Evolutionary conservation across 2,113 vertebrate species (phyloP).

Genomic region (zebrafish (Danio rerio)): DNA sequence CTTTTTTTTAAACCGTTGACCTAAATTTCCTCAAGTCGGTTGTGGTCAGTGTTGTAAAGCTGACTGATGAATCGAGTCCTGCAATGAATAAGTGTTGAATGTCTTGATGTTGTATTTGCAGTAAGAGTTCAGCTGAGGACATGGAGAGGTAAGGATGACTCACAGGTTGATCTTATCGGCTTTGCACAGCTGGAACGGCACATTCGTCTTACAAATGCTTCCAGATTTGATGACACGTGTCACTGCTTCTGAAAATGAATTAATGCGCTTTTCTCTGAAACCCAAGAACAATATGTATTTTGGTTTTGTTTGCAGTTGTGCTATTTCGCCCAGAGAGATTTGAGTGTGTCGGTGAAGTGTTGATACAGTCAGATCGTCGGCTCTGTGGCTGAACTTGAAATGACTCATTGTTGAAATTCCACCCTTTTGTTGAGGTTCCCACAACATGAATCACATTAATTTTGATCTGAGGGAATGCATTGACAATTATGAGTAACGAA

Average conservation of each 20-base stretch:
- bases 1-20: neutral
- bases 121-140: slow-evolving; percentile 52
- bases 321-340: neutral
- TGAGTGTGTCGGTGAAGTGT: neutral
- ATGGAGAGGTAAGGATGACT: slow-evolving; percentile 39
- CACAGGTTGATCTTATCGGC: slow-evolving; percentile 51
- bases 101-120: slow-evolving; percentile 54
- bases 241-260: neutral
- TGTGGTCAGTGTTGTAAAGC: neutral
- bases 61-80: slow-evolving; percentile 47
- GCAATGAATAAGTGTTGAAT: slow-evolving; percentile 53
- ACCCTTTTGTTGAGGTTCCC: slow-evolving; percentile 30
- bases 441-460: neutral
- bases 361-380: neutral
- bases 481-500: slow-evolving; percentile 1
- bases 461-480: neutral
- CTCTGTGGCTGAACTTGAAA: slow-evolving; percentile 9
- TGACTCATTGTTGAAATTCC: slow-evolving; percentile 32
- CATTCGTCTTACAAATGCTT: neutral
- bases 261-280: neutral
- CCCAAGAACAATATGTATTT: neutral
- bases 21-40: neutral
- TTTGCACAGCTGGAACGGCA: slow-evolving; percentile 50
- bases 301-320: neutral
- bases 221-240: neutral